Percentiles rank a stretch among this genome's conserved stretches.
Evolutionary conservation across 30 jellyfish, hydroid and myxozoan genomes (phyloP).

Genomic region (Turritopsis dohrnii): DNA sequence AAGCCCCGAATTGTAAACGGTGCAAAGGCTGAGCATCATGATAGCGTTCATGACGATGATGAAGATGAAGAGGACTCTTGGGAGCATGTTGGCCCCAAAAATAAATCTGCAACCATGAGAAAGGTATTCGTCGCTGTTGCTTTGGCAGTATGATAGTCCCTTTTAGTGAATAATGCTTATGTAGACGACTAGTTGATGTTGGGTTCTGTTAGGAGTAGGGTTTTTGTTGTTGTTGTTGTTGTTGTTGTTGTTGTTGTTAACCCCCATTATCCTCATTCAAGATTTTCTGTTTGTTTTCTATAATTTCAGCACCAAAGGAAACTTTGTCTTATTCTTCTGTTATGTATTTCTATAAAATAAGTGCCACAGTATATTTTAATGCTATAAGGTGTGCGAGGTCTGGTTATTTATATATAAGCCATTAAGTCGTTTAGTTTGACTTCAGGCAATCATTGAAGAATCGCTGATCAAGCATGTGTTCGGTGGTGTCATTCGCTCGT

Average conservation of each 20-base stretch:
- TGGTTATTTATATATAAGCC: no score
- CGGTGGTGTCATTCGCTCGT: slow-evolving; percentile 91
- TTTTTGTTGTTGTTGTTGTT: background rate
- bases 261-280: no score
- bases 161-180: background rate
- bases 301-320: no score
- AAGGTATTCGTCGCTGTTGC: slow-evolving; percentile 27
- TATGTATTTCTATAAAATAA: no score
- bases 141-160: no score
- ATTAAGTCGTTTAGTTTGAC: no score
- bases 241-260: background rate
- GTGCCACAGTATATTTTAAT: no score
- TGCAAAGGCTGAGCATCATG: slow-evolving; percentile 3
- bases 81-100: slow-evolving; percentile 98
- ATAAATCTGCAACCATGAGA: slow-evolving; percentile 62
- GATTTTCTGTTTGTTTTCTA: no score
- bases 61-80: slow-evolving; percentile 47
- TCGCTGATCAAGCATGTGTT: slow-evolving; percentile 63
- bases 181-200: background rate
- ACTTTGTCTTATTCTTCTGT: no score
- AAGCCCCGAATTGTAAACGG: background rate
- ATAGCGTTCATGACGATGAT: slow-evolving; percentile 29
- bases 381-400: no score
- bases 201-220: background rate
- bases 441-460: slow-evolving; percentile 46